Base-by-base conservation (phyloP, 2,888 invertebrate genomes). In the Trissolcus japonicus region DNA sequence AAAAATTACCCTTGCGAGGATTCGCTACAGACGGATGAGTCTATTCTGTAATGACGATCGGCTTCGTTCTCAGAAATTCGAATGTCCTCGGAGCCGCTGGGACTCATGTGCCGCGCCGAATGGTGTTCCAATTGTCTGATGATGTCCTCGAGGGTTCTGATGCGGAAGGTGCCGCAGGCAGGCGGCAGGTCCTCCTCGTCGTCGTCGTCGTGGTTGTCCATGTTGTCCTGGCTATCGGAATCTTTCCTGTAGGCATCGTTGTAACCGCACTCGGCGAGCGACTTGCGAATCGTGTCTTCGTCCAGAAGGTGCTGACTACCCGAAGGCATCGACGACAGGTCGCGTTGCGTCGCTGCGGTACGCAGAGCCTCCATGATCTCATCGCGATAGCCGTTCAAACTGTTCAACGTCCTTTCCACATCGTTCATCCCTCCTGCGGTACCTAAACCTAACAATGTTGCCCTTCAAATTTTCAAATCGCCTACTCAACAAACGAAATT, bases 341-440 rank as follows among this genome's bases (percentile, higher is more conserved):
- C 90, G 14, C 94, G 92, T 85, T 94, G 95, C 0, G 90, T 91
- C 21, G 95, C 95, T 11, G 96, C 96, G 81, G 93, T 95, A 82
- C 96, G 93, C 83, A 97, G 90, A n/a, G 96, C 96, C 88, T 96
- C 96, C 82, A 97, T 92, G 83, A 97, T 95, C 86, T 96, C 95
- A 86, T 96, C 97, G 89, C 97, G 97, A 90, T 97, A 97, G 50
- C 96, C 97, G 87, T 96, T 96, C 51, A 97, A 91, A 76, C 94
- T 95, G 91, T 95, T 95, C n/a, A 96, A 91, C 57, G 95, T 96
- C 83, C 96, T 92, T 86, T 96, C 96, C 88, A 95, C 94, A 83
- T 95, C 95, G 1, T 94, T 93, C 76, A 94, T 93, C 16, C 93
- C 91, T 0, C 91, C 91, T 0, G 91, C 91, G 66, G 92, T 92